phyloP scores from a whole-genome alignment of 2,113 vertebrate genomes.

The Nanger granti region DNA sequence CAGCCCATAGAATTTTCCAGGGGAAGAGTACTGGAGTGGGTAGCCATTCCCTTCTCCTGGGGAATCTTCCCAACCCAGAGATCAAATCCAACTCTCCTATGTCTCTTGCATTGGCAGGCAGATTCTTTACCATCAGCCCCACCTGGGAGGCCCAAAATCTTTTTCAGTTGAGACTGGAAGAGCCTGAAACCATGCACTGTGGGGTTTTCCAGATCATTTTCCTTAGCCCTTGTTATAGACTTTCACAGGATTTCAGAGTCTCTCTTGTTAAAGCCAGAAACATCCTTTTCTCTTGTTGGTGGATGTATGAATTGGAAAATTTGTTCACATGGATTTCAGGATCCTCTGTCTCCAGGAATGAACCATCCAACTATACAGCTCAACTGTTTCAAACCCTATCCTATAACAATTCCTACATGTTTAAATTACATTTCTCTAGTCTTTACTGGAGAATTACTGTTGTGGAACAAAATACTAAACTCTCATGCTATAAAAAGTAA shows the following conservation, averaged over 20 bases:
- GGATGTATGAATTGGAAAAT: slow-evolving; percentile 20
- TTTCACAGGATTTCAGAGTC: neutral
- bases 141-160: neutral
- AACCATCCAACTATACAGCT: neutral
- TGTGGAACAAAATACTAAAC: neutral
- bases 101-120: neutral
- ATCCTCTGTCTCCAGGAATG: neutral
- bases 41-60: neutral
- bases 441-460: neutral
- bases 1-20: neutral
- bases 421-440: neutral
- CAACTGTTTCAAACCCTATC: neutral
- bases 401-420: neutral
- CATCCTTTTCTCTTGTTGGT: neutral
- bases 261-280: neutral
- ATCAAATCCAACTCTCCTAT: neutral
- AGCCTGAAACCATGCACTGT: neutral
- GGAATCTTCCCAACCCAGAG: neutral
- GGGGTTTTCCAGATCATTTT: neutral
- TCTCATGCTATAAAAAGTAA: slow-evolving; percentile 16
- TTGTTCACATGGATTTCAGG: neutral
- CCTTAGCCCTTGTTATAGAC: neutral
- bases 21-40: neutral
- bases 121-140: neutral
- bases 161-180: neutral